These are phyloP conservation scores for Microcebus ravelobensis DNA, from an alignment of 2,113 vertebrate species.

Conservation along the genomic window DNA sequence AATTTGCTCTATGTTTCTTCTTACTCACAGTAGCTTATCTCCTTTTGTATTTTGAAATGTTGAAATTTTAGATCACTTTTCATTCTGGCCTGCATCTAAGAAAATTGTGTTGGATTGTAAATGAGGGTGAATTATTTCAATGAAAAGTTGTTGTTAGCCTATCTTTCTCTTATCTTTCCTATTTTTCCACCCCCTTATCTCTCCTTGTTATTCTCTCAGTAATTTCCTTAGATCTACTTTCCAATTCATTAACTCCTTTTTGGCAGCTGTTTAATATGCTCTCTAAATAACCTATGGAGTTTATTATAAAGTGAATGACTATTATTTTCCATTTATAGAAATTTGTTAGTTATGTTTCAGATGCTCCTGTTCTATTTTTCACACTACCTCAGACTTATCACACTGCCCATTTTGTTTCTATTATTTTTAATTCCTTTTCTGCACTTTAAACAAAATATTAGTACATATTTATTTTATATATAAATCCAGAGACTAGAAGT, in stretches of 20 bases:
- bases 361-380: neutral
- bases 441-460: constrained; percentile 40
- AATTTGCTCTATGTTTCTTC: neutral
- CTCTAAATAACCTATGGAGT: neutral
- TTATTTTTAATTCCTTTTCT: neutral
- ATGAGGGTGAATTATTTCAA: neutral
- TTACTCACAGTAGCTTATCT: neutral
- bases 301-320: constrained; percentile 2
- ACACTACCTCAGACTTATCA: neutral
- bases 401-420: neutral
- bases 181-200: neutral
- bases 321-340: constrained; percentile 34
- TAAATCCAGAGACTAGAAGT: neutral
- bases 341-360: neutral
- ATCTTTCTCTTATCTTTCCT: neutral
- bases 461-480: neutral
- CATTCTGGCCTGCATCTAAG: neutral
- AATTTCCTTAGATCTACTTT: constrained; percentile 13
- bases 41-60: neutral
- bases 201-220: neutral
- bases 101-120: neutral
- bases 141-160: neutral
- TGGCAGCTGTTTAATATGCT: neutral
- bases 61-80: neutral
- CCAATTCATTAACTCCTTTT: neutral